Percentiles rank a stretch among this genome's conserved stretches.
phyloP scores from a whole-genome alignment of 2,113 vertebrate genomes.

The Apteryx owenii region DNA sequence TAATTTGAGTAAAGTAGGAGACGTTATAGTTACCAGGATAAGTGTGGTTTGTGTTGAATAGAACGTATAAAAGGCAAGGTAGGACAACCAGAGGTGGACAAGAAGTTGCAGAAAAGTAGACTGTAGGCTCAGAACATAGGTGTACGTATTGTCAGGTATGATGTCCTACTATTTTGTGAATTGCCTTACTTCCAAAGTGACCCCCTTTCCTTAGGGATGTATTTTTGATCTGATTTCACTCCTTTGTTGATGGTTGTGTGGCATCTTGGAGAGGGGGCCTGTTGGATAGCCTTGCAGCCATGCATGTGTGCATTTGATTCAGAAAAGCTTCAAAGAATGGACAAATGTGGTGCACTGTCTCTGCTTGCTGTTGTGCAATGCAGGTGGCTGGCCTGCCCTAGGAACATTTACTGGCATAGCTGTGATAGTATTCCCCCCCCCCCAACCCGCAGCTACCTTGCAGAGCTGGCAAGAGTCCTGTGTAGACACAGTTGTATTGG shows the following conservation, averaged over 20 bases:
- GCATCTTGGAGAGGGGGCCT: not conserved
- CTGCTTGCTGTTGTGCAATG: not conserved
- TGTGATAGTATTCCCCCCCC: not conserved
- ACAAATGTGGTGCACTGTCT: not conserved
- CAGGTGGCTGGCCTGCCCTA: not conserved
- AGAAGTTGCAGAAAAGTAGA: not conserved
- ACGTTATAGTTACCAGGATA: not conserved
- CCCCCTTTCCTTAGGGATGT: not conserved
- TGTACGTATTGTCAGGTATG: not conserved
- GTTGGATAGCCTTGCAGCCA: not conserved
- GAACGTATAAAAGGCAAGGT: not conserved
- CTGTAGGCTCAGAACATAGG: not conserved
- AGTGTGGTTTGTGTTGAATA: not conserved
- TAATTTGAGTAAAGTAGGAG: not conserved
- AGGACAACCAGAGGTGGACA: not conserved
- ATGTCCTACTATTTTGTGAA: not conserved
- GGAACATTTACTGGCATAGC: not conserved
- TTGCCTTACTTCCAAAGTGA: not conserved
- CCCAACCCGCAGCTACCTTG: not conserved
- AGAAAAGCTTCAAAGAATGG: not conserved
- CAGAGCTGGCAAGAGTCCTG: not conserved
- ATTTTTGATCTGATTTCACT: not conserved
- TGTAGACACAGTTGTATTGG: slow-evolving; percentile 46
- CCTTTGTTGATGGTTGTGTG: not conserved
- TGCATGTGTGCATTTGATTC: accelerated